These are phyloP conservation scores for Gari tellinella DNA, from an alignment of 2,888 invertebrate genomes.

Conservation along the genomic window DNA sequence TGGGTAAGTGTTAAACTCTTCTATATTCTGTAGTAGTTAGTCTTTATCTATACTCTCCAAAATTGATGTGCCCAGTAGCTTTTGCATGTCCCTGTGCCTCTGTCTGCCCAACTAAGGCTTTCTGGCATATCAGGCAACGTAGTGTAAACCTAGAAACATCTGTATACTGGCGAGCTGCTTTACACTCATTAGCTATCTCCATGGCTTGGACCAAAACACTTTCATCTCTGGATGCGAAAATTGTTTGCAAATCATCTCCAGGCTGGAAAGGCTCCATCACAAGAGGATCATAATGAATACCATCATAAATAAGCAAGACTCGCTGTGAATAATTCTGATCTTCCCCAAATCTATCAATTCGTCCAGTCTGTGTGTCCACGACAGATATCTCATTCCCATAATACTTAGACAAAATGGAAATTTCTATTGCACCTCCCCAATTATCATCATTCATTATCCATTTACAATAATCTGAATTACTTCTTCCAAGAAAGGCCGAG, in stretches of 20 bases:
- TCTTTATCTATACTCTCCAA: slow-evolving; percentile 83
- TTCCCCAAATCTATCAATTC: slow-evolving; percentile 96
- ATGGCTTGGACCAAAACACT: slow-evolving; percentile 91
- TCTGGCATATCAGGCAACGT: slow-evolving; percentile 92
- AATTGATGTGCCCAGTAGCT: slow-evolving; percentile 90
- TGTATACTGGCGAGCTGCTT: slow-evolving; percentile 94
- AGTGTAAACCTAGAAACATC: slow-evolving; percentile 94
- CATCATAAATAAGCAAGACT: slow-evolving; percentile 96
- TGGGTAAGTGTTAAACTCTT: too few relatives aligned
- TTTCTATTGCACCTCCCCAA: slow-evolving; percentile 98
- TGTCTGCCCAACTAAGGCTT: slow-evolving; percentile 90
- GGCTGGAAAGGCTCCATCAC: slow-evolving; percentile 90
- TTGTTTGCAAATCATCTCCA: slow-evolving; percentile 87
- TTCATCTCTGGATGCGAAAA: slow-evolving; percentile 91
- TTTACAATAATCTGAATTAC: slow-evolving; percentile 92
- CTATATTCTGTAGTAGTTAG: too few relatives aligned
- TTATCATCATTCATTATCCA: slow-evolving; percentile 93
- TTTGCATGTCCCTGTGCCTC: slow-evolving; percentile 95
- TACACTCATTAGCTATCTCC: slow-evolving; percentile 94
- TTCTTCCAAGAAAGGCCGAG: slow-evolving; percentile 91
- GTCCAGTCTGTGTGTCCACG: slow-evolving; percentile 93
- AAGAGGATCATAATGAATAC: slow-evolving; percentile 97
- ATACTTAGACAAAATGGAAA: slow-evolving; percentile 93
- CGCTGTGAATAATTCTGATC: slow-evolving; percentile 93
- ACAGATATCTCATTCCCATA: slow-evolving; percentile 97